Evolutionary conservation across 2,113 vertebrate genomes (phyloP).

Genomic region (Crocuta crocuta): DNA sequence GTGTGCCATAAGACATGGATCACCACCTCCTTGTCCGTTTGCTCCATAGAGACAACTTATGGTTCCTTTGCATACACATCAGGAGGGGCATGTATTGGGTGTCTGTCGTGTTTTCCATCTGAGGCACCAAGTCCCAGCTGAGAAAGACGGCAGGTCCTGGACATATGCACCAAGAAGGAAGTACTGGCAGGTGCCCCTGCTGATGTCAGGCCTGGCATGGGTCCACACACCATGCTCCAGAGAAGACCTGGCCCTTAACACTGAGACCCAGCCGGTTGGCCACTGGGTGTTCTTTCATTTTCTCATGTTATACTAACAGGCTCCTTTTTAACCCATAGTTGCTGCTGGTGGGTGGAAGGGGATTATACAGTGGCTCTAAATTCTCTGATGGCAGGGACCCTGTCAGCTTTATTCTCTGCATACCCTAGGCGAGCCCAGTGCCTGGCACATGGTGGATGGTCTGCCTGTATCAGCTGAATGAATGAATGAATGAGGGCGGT

Average conservation of each 20-base stretch:
- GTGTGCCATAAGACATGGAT: not conserved
- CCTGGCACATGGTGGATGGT: not conserved
- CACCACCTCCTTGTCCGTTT: not conserved
- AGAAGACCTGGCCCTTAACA: not conserved
- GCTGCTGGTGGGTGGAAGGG: not conserved
- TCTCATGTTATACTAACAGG: not conserved
- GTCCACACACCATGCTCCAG: fast-evolving
- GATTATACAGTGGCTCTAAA: not conserved
- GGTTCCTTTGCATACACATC: not conserved
- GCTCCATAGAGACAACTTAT: not conserved
- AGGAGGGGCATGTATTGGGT: too few species aligned
- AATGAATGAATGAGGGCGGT: not conserved
- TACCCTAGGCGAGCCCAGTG: not conserved
- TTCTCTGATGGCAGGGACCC: not conserved
- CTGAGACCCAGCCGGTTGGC: not conserved
- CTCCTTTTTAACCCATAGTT: not conserved
- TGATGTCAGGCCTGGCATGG: not conserved
- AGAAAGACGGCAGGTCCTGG: not conserved
- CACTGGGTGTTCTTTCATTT: not conserved
- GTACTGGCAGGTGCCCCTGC: not conserved
- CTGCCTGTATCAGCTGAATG: not conserved
- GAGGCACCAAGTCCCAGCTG: not conserved
- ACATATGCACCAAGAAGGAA: not conserved
- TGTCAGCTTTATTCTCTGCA: not conserved
- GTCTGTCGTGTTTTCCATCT: not conserved